A percentile compares a stretch with the other conserved stretches of the same genome.
Conservation (phyloP, 1,140 invertebrate species). For the Maconellicoccus hirsutus region DNA sequence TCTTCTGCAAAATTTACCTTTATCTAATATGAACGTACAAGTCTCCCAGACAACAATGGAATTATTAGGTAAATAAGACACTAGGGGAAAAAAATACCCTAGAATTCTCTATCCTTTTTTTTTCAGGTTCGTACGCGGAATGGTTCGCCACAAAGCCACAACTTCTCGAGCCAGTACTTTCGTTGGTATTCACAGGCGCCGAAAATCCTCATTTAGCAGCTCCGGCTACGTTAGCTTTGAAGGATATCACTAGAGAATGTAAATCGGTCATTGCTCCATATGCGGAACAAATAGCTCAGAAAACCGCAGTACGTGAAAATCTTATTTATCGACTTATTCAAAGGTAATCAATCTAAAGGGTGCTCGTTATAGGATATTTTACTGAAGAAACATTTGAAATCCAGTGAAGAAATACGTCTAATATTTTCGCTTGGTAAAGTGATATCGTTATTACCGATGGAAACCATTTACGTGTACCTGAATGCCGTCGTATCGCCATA, state of each 20-base stretch:
- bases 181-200: conserved; percentile 55
- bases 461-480: conserved; percentile 53
- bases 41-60: conserved; percentile 15
- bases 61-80: conserved; percentile 13
- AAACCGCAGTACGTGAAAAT: not conserved
- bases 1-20: conserved; percentile 1
- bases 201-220: conserved; percentile 53
- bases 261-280: conserved; percentile 54
- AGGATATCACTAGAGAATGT: conserved; percentile 72
- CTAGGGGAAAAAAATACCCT: too few relatives aligned
- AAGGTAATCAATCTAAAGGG: not conserved
- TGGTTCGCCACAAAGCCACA: conserved; percentile 61
- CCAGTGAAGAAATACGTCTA: conserved; percentile 51
- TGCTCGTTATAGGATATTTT: conserved; percentile 38
- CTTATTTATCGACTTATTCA: not conserved
- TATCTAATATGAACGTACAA: not conserved
- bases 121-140: conserved; percentile 57
- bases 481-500: conserved; percentile 47
- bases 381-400: conserved; percentile 41
- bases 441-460: conserved; percentile 50
- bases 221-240: conserved; percentile 71
- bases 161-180: conserved; percentile 39
- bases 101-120: not conserved
- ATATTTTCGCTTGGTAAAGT: conserved; percentile 68
- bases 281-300: conserved; percentile 37